Evolutionary conservation across 2,113 vertebrate species (phyloP).

Genomic region (Phylloscopus trochilus): DNA sequence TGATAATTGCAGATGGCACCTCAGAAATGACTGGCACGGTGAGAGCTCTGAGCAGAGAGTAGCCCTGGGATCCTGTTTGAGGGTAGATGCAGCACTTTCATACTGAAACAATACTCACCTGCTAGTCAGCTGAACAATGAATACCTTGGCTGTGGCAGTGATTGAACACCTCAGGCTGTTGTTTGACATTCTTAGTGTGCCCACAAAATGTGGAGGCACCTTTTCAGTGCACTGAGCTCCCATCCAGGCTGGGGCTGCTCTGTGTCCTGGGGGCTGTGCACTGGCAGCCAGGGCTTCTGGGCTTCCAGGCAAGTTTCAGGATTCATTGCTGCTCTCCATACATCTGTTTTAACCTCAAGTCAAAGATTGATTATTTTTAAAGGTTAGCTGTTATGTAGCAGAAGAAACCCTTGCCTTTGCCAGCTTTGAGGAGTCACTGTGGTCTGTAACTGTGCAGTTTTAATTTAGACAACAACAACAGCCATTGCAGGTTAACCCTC

Average conservation of each 20-base stretch:
- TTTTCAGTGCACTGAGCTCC: background rate
- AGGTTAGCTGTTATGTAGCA: constrained; percentile 22
- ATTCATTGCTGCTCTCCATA: background rate
- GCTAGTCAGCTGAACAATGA: background rate
- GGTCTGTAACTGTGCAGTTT: background rate
- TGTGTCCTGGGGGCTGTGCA: background rate
- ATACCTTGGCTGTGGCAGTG: background rate
- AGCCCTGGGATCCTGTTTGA: background rate
- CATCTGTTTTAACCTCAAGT: background rate
- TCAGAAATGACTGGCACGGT: background rate
- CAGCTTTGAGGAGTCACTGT: background rate
- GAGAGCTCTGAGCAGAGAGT: background rate
- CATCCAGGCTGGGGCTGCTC: background rate
- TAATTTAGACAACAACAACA: background rate
- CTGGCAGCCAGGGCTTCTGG: background rate
- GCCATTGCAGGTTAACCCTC: background rate
- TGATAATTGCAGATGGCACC: background rate
- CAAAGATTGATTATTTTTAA: constrained; percentile 36
- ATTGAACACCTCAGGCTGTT: background rate
- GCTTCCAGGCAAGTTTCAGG: background rate
- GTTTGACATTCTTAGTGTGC: background rate
- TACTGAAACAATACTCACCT: background rate
- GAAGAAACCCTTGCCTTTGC: background rate
- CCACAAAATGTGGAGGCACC: background rate
- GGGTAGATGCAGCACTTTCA: background rate